phyloP scores from a whole-genome alignment of 2,113 vertebrate species.

The Lanius ludovicianus region DNA sequence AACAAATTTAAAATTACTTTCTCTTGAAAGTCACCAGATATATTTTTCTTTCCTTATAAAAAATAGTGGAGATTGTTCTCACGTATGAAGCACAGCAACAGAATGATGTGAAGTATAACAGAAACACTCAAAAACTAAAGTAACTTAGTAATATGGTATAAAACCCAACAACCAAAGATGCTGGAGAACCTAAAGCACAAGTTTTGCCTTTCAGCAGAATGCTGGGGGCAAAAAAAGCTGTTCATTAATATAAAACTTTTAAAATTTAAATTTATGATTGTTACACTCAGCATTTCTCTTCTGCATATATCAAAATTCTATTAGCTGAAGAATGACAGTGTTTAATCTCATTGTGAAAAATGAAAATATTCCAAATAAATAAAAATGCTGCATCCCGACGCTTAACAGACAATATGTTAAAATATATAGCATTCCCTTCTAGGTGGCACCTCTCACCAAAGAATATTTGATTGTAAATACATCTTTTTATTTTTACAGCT shows the following conservation, averaged over 20 bases:
- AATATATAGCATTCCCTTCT: background rate
- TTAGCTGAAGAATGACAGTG: background rate
- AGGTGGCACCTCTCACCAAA: background rate
- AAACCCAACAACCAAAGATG: background rate
- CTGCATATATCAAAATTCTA: background rate
- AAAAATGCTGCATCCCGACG: background rate
- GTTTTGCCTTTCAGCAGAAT: background rate
- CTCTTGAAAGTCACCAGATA: background rate
- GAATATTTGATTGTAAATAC: background rate
- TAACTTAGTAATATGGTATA: background rate
- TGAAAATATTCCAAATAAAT: background rate
- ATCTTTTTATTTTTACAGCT: background rate
- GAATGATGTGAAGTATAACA: background rate
- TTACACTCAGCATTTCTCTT: background rate
- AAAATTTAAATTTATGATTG: background rate
- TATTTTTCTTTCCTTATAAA: background rate
- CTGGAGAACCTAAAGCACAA: background rate
- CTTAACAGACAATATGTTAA: background rate
- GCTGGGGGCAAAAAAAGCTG: background rate
- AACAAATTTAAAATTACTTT: background rate
- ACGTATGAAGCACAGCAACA: background rate
- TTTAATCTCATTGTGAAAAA: background rate
- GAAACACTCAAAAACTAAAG: background rate
- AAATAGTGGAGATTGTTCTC: background rate
- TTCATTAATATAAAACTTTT: background rate